A percentile compares a stretch with the other conserved stretches of the same genome.
Conservation (phyloP, 2,797 vertebrate species). For the Rhynchotus rufescens region DNA sequence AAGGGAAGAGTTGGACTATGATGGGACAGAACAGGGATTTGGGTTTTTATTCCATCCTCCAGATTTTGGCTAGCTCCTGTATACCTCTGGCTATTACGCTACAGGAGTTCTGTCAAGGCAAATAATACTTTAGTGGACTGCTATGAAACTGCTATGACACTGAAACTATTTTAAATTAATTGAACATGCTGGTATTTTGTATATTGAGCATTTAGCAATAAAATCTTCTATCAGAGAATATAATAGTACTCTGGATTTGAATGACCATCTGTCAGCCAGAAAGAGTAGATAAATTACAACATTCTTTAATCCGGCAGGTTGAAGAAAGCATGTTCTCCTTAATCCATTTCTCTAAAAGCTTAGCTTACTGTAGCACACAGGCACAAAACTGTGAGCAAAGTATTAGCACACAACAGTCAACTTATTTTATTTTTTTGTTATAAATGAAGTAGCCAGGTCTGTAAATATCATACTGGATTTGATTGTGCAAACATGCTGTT, state of each 20-base stretch:
- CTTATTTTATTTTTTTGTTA: neutral
- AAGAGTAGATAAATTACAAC: conserved; percentile 74
- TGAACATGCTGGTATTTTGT: conserved; percentile 47
- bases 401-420: neutral
- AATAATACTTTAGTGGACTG: conserved; percentile 13
- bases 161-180: conserved; percentile 62
- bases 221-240: conserved; percentile 62
- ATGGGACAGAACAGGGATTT: neutral
- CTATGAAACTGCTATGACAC: conserved; percentile 30
- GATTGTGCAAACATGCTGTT: neutral
- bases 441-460: neutral
- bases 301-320: conserved; percentile 66
- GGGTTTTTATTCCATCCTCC: neutral
- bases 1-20: neutral
- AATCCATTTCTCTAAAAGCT: conserved; percentile 70
- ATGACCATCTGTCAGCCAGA: conserved; percentile 80
- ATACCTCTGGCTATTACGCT: conserved; percentile 1
- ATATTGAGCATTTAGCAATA: conserved; percentile 62
- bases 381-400: conserved; percentile 13
- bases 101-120: conserved; percentile 8
- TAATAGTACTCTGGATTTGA: conserved; percentile 74
- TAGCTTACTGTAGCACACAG: neutral
- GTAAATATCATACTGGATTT: fast-evolving
- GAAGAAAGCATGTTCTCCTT: conserved; percentile 62
- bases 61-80: neutral